phyloP scores from a whole-genome alignment of 2,888 invertebrate species.

The Vesta saturnalis region DNA sequence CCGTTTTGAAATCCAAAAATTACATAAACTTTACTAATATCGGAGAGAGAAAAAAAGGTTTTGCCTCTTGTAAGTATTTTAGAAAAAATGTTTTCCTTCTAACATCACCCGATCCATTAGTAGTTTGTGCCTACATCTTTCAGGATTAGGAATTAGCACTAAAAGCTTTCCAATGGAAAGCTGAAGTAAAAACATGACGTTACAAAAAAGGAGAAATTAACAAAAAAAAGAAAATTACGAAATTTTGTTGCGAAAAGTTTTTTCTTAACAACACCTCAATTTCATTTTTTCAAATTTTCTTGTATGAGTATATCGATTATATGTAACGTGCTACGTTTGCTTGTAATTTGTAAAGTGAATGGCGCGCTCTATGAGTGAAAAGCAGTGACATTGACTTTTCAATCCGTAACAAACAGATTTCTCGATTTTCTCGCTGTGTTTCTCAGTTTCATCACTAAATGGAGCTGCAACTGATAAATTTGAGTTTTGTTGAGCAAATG shows the following conservation, averaged over 20 bases:
- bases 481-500: neutral
- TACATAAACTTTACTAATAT: neutral
- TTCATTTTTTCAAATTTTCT: neutral
- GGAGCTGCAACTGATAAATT: conserved; percentile 8
- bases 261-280: neutral
- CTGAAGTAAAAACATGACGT: neutral
- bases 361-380: conserved; percentile 5
- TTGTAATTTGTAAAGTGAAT: neutral
- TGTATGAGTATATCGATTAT: neutral
- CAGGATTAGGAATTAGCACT: conserved; percentile 10
- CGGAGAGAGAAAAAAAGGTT: too few relatives aligned
- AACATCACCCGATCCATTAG: conserved; percentile 11
- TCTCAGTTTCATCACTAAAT: neutral
- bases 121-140: conserved; percentile 9
- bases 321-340: neutral
- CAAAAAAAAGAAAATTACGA: neutral
- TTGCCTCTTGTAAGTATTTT: too few relatives aligned
- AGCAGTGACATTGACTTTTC: neutral
- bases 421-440: neutral
- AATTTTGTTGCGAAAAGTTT: neutral
- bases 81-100: neutral
- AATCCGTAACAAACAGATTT: neutral
- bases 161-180: conserved; percentile 10
- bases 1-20: neutral
- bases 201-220: neutral